phyloP scores from a whole-genome alignment of 2,113 vertebrate species.

The Campylomormyrus tamandua region DNA sequence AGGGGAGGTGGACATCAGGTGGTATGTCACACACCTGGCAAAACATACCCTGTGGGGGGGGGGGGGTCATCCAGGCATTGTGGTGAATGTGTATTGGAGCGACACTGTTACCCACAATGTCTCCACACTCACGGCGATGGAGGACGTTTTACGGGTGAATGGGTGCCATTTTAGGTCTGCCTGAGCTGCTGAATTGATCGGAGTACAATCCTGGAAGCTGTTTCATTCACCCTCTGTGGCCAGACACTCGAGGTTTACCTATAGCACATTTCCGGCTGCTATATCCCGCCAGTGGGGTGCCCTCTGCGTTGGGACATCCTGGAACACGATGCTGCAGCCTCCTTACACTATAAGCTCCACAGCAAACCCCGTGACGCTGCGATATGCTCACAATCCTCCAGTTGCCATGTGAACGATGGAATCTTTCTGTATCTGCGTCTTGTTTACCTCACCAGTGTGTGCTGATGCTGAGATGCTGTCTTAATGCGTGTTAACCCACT shows the following conservation, averaged over 20 bases:
- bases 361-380: background rate
- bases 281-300: background rate
- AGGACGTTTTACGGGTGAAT: background rate
- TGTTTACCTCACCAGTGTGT: background rate
- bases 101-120: background rate
- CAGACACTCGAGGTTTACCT: background rate
- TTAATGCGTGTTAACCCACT: background rate
- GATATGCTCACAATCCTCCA: background rate
- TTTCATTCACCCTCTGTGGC: background rate
- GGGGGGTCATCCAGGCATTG: background rate
- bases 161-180: background rate
- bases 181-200: background rate
- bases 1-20: background rate
- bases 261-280: background rate
- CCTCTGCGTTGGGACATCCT: background rate
- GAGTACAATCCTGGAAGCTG: background rate
- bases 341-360: background rate
- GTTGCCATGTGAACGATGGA: background rate
- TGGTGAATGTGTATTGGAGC: background rate
- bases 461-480: background rate
- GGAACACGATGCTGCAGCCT: background rate
- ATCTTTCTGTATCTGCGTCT: background rate
- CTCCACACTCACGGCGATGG: background rate
- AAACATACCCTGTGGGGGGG: background rate
- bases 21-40: background rate